Base-by-base conservation (phyloP, 2,888 invertebrate species). In the Heliconius ethilla region DNA sequence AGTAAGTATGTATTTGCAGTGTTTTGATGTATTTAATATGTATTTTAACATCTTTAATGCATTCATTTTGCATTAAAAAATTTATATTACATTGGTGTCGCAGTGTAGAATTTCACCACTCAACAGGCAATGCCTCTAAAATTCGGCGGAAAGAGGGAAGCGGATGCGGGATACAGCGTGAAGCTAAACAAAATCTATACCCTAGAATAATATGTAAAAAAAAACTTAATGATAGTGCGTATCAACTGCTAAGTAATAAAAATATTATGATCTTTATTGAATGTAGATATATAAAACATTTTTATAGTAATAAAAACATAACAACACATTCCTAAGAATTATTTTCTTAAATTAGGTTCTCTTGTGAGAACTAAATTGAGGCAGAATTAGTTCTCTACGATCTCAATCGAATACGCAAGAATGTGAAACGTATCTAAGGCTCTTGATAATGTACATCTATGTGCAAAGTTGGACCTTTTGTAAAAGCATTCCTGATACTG, bases 1-100 rank as follows among this genome's bases (percentile, higher is more conserved):
- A 27, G 70, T n/a, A n/a, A n/a, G 63, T 72, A 77, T 18, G 51
- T 18, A 6, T 51, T 77, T 77, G 76, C 63, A 75, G 51, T 70
- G 18, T 66, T 65, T 51, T 65, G 33, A 65, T 37, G 37, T 51
- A 37, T 33, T 33, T 62, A 40, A 37, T 18, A 72, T n/a, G 15
- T 37, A 18, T 62, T 73, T 55, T 29, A 22, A n/a, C 22, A 2
- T 67, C 11, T 45, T 45, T 70, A 63, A 63, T 40, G n/a, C 22
- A 66, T n/a, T 6, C 5, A 13, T 37, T 29, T 11, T 29, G 22
- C 0, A 6, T n/a, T 22, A 13, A 59, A 59, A n/a, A 55, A 45
- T 3, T 7, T 37, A 29, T 37, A 37, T 37, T 1, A 10, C 29
- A 29, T 4, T 29, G 29, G 29, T 29, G 29, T 29, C 29, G 29